Evolutionary conservation across 1,140 invertebrate genomes (phyloP), one percentile per base, ranked within the genome.

Genomic region (Zophobas atratus): DNA sequence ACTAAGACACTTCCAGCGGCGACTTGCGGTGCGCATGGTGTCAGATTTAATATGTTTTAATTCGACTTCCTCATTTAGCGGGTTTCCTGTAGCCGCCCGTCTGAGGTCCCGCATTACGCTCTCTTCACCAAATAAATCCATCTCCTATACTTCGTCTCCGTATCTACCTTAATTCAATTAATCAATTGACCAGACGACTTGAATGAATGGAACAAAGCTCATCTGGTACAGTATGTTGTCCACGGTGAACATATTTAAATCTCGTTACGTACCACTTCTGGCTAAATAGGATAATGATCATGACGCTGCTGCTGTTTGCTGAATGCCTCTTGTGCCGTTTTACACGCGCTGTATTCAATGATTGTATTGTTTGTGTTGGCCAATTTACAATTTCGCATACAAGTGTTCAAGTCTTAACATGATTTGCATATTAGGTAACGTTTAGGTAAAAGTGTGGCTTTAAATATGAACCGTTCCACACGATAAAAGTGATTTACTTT

Each of bases 291-390:
- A 67, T 67, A 67, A 67, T 67, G 39, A 6, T 39, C 43, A 46
- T 39, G 38, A 67, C 39, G 57, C 35, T 63, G 39, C 57, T 41
- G 57, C 33, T 63, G 57, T 32, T 67, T 43, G 60, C 60, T 67
- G 60, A 67, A 67, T 67, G 60, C 60, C 60, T 67, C 60, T 63
- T 67, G 60, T 67, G 60, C 39, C 39, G 60, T 48, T 46, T 48
- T 67, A 67, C 60, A 67, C 60, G 60, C 60, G 60, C 39, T 43
- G 60, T 67, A 67, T 67, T 67, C 60, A 67, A 67, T 67, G 60
- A 67, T 63, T 63, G 35, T 67, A 67, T 67, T 67, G 60, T 67
- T 67, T 67, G 60, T 67, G 60, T 36, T 67, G 20, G 20, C 38
- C 60, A 67, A 55, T 55, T 55, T 55, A 34, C 53, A 34, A 67